Conservation (phyloP, 1,140 invertebrate species). For the Acyrthosiphon pisum region DNA sequence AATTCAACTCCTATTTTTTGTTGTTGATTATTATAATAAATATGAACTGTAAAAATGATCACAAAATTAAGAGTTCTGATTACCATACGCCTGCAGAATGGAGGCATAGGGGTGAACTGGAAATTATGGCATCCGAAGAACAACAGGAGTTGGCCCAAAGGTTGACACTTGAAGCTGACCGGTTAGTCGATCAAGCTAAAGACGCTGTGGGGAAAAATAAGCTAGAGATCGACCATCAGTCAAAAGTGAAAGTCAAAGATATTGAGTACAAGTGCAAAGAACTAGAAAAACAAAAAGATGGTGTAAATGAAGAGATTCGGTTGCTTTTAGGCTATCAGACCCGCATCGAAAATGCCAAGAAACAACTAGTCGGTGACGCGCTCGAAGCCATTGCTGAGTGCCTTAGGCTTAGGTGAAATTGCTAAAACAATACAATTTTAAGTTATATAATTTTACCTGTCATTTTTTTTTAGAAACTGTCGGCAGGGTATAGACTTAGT, state of each 20-base stretch:
- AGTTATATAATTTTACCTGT: background rate
- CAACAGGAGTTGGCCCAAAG: conserved; percentile 77
- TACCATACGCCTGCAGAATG: conserved; percentile 72
- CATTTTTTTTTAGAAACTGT: background rate
- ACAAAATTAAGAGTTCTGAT: background rate
- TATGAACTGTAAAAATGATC: background rate
- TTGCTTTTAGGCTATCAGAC: conserved; percentile 61
- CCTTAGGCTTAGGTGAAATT: background rate
- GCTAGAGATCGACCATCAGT: conserved; percentile 73
- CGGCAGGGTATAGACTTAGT: conserved; percentile 26
- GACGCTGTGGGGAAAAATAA: conserved; percentile 74
- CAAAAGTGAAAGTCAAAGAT: conserved; percentile 81
- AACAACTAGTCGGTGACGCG: background rate
- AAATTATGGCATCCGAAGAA: conserved; percentile 72
- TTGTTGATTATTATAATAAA: background rate
- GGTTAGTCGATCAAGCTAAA: conserved; percentile 71
- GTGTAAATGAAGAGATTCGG: conserved; percentile 77
- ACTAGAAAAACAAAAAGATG: conserved; percentile 76
- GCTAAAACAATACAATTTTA: background rate
- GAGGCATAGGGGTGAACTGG: conserved; percentile 72
- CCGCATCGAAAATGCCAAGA: conserved; percentile 37
- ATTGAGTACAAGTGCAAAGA: conserved; percentile 82
- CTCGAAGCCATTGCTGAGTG: conserved; percentile 19
- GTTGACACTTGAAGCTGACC: conserved; percentile 70
- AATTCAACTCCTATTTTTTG: background rate